Evolutionary conservation across 2,888 invertebrate species (phyloP).

Genomic region (Tipula confusa): DNA sequence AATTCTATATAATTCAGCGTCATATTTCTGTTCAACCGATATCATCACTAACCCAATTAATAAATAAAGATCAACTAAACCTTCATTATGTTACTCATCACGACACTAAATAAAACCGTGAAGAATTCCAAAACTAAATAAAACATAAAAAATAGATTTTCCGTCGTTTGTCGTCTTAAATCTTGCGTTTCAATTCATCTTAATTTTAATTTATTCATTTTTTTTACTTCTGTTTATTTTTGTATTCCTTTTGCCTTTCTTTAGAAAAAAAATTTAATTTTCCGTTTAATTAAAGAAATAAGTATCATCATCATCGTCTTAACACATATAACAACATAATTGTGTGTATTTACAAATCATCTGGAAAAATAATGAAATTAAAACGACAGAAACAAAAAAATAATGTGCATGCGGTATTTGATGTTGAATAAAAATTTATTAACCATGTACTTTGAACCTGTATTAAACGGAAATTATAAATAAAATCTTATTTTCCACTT

Average conservation of each 20-base stretch:
- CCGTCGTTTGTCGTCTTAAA: constrained; percentile 20
- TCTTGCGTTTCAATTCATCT: constrained; percentile 3
- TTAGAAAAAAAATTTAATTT: neutral
- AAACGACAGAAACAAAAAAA: neutral
- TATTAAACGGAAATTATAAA: constrained; percentile 12
- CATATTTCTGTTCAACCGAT: neutral
- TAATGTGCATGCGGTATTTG: neutral
- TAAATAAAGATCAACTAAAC: neutral
- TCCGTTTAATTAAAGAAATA: constrained; percentile 20
- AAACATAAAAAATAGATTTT: neutral
- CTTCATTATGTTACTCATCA: neutral
- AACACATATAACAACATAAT: constrained; percentile 12
- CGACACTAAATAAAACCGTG: neutral
- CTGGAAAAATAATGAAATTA: neutral
- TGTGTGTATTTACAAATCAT: constrained; percentile 25
- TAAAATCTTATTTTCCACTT: neutral
- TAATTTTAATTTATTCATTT: neutral
- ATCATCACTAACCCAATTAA: constrained; percentile 25
- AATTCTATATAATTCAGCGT: neutral
- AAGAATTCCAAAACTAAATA: constrained; percentile 12
- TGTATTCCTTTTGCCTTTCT: neutral
- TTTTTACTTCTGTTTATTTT: neutral
- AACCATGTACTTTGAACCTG: neutral
- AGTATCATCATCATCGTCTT: neutral
- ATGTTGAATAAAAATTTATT: neutral